Evolutionary conservation across 2,113 vertebrate genomes (phyloP).

Genomic region (Hippocampus guttulatus): DNA sequence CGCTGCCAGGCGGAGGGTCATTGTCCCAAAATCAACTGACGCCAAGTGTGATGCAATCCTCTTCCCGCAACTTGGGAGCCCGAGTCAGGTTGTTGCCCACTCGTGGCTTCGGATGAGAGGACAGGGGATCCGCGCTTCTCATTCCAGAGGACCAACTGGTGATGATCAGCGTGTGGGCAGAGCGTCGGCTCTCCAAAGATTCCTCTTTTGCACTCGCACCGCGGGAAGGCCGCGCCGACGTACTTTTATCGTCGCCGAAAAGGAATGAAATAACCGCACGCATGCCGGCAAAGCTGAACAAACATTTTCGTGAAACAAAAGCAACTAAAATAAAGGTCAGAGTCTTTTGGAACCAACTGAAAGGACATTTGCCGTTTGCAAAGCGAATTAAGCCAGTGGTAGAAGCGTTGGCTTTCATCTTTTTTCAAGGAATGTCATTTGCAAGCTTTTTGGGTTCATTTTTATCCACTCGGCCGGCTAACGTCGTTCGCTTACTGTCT

Average conservation of each 20-base stretch:
- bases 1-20: neutral
- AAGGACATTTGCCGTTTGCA: too few species aligned
- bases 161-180: conserved; percentile 31
- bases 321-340: too few species aligned
- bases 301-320: too few species aligned
- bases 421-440: too few species aligned
- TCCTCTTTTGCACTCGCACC: neutral
- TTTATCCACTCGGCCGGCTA: neutral
- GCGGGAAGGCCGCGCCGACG: neutral
- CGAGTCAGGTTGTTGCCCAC: conserved; percentile 37
- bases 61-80: conserved; percentile 37
- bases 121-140: conserved; percentile 35
- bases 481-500: neutral
- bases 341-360: too few species aligned
- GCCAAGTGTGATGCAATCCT: conserved; percentile 7
- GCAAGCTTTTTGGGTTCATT: too few species aligned
- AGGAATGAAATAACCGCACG: neutral
- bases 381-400: too few species aligned
- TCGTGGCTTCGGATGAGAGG: conserved; percentile 32
- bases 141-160: conserved; percentile 41
- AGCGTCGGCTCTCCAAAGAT: conserved; percentile 12
- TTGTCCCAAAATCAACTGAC: neutral
- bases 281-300: too few species aligned
- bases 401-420: too few species aligned
- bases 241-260: neutral